These are phyloP conservation scores for Melanostoma scalare DNA, from an alignment of 2,888 invertebrate species.

Conservation along the genomic window DNA sequence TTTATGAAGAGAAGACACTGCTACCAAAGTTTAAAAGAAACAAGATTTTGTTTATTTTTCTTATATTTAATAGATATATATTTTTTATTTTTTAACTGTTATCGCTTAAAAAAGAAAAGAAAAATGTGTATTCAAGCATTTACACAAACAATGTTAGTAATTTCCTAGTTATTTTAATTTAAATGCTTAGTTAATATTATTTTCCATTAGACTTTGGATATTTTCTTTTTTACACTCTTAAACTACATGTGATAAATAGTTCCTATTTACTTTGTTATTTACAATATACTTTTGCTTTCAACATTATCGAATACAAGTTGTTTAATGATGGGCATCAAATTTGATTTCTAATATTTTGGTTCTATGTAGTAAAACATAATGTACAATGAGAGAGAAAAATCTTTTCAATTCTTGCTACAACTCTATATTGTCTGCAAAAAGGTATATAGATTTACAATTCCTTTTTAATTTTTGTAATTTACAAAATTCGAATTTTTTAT, in stretches of 20 bases:
- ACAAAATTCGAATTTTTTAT: too few species aligned
- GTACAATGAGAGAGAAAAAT: too few species aligned
- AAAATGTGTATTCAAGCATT: conserved; percentile 38
- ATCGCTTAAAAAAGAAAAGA: conserved; percentile 56
- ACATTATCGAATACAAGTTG: neutral
- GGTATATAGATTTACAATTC: too few species aligned
- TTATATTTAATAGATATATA: conserved; percentile 56
- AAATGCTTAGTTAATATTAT: conserved; percentile 21
- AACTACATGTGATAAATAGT: conserved; percentile 2
- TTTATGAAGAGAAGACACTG: too few species aligned
- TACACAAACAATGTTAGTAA: conserved; percentile 58
- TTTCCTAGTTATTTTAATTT: conserved; percentile 39
- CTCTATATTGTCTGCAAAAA: too few species aligned
- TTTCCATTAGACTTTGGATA: conserved; percentile 45
- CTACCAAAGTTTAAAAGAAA: neutral
- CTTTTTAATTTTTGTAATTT: too few species aligned
- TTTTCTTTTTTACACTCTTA: conserved; percentile 56
- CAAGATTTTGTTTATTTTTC: neutral
- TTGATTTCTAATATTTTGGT: too few species aligned
- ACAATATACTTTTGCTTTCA: conserved; percentile 29
- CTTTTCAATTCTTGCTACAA: too few species aligned
- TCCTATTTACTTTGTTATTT: conserved; percentile 25
- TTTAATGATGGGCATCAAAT: neutral
- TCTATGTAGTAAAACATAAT: too few species aligned
- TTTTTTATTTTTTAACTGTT: conserved; percentile 60